phyloP scores from a whole-genome alignment of 2,797 vertebrate genomes.

The Hydrolagus colliei region DNA sequence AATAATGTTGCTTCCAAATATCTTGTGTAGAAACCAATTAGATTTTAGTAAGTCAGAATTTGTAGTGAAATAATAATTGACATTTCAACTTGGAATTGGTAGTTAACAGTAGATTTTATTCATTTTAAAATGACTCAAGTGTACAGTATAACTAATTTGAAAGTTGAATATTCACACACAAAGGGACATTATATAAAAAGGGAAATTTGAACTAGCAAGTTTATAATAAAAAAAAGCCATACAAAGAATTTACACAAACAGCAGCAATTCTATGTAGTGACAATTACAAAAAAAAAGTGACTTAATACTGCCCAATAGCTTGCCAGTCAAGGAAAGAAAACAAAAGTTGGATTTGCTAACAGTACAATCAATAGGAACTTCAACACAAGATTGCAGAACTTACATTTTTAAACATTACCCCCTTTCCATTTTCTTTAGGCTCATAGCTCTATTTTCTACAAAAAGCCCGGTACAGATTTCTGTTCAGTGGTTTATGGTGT shows the following conservation, averaged over 20 bases:
- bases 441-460: constrained; percentile 54
- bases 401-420: constrained; percentile 58
- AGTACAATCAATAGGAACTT: constrained; percentile 73
- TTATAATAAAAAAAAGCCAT: constrained; percentile 80
- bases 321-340: constrained; percentile 56
- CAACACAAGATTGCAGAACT: constrained; percentile 85
- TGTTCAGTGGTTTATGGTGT: constrained; percentile 72
- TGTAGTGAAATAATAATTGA: background rate
- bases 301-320: constrained; percentile 55
- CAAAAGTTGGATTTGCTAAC: constrained; percentile 55
- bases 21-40: background rate
- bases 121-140: too few species aligned
- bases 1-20: constrained; percentile 12
- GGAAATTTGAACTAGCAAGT: constrained; percentile 46
- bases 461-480: constrained; percentile 72
- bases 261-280: constrained; percentile 73
- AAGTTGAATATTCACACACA: constrained; percentile 3
- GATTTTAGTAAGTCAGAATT: background rate
- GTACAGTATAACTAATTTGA: constrained; percentile 12
- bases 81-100: background rate
- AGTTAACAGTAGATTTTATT: background rate
- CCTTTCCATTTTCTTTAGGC: constrained; percentile 14
- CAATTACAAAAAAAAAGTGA: constrained; percentile 50
- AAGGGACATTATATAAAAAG: background rate
- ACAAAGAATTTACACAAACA: constrained; percentile 74